Conservation (phyloP, 2,113 vertebrate species). For the Xyliphius kryptos region DNA sequence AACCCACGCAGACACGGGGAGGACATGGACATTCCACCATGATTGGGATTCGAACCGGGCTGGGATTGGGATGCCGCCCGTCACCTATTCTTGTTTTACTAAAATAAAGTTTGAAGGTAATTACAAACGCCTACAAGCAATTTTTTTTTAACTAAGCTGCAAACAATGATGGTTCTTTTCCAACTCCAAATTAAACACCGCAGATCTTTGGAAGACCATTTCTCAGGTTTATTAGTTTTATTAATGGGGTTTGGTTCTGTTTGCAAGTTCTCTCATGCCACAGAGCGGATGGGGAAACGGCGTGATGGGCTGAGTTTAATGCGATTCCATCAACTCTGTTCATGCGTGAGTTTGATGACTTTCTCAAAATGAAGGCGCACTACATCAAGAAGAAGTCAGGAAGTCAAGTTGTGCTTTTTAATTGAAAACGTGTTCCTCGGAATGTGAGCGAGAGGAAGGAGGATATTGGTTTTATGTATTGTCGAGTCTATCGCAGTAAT, state of each 20-base stretch:
- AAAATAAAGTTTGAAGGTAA: background rate
- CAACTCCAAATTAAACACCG: conserved; percentile 14
- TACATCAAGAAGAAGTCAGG: conserved; percentile 56
- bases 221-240: conserved; percentile 55
- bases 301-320: conserved; percentile 38
- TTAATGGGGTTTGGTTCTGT: conserved; percentile 52
- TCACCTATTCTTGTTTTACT: too few species aligned
- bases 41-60: too few species aligned
- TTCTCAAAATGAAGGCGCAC: conserved; percentile 36
- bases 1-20: too few species aligned
- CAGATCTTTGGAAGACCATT: conserved; percentile 44
- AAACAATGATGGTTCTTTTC: conserved; percentile 9
- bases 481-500: conserved; percentile 51
- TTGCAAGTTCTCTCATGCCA: conserved; percentile 50
- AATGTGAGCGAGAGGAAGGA: conserved; percentile 44
- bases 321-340: conserved; percentile 50
- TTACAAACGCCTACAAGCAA: background rate
- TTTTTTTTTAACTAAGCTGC: conserved; percentile 4
- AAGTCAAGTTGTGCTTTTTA: conserved; percentile 57
- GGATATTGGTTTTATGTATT: conserved; percentile 63
- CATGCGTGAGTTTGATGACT: conserved; percentile 34
- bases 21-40: too few species aligned
- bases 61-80: too few species aligned
- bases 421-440: conserved; percentile 62
- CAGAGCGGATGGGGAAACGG: conserved; percentile 32